Base-by-base conservation (phyloP, 92 coral and sea anemone species). In the Porites lobata region DNA sequence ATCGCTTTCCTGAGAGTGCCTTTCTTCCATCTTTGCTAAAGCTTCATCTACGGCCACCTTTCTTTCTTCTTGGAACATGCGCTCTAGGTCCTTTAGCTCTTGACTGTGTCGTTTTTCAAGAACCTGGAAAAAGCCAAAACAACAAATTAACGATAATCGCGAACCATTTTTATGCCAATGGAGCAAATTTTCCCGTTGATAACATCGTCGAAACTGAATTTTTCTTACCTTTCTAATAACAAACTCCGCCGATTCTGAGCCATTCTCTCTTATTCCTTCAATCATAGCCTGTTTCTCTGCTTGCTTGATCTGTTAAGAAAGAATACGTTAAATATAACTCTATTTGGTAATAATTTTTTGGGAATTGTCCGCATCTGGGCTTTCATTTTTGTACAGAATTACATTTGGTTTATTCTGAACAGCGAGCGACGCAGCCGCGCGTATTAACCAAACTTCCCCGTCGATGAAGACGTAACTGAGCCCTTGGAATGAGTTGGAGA, bases 241-340 rank as follows among this genome's bases (percentile, higher is more conserved):
- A 80, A 98, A 93, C 72, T 98, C 99, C 21, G 98, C 98, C 11
- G 99, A 94, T 61, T 94, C 99, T 1, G 95, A 90, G 64, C 99
- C 99, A 84, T 98, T 98, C 50, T 98, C 98, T 73, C 98, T 88
- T 66, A 98, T 98, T 9, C 98, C 99, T 87, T 98, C 95, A 68
- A 98, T 96, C 96, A 98, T 98, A 6, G 96, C 98, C 66, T 98
- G 97, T 86, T 98, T 98, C 62, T 98, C 99, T 15, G 99, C 98
- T 70, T 91, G 94, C 80, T 98, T 98, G 2, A 98, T 94, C 99
- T 98, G 86, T 32, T 4, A 75, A 73, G n/a, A 10, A 54, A 83
- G 63, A 32, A 58, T 4, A 15, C 32, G 19, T 18, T 4, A 2
- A n/a, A 6, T 7, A 65, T 13, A 47, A 12, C 65, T 21, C 1